Evolutionary conservation across 2,113 vertebrate genomes (phyloP), one percentile per base, ranked within the genome.

Genomic region (Nibea albiflora): DNA sequence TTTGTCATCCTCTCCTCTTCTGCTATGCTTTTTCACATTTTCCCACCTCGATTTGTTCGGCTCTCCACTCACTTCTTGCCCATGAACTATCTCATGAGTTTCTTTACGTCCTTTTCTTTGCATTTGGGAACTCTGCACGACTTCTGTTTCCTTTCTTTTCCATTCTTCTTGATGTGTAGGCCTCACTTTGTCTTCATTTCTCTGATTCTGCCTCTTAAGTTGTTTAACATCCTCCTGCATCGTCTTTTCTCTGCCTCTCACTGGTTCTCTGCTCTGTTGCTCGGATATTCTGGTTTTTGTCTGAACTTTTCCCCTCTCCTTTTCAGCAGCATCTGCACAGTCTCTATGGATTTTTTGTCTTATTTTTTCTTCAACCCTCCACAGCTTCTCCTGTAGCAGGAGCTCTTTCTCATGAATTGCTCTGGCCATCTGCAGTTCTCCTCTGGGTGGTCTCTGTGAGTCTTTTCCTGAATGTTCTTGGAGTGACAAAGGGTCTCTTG

Each of bases 321-420:
- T 74, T 10, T 72, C 88, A 70, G 2, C 89, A 91, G 88, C 89
- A 20, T 90, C 28, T 0, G 24, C 6, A 0, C 77, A 92, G 60
- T 94, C 93, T 72, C 67, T 92, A 78, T 94, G 95, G 50, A 96
- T 93, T 56, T 91, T 95, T 49, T 75, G 49, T 78, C 92, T 90
- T 57, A 97, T 76, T 11, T 83, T 90, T 57, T 95, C 93, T 35
- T 92, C 92, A 15, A 93, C 90, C 70, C 89, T 95, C 84, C 70
- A 92, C 75, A 98, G 90, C 79, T 97, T 97, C 71, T 95, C 93
- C 81, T 85, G 86, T 4, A 98, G 91, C 5, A 96, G 78, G 2
- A 80, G 81, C 84, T 97, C 73, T 84, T 95, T 95, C 77, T 83
- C 95, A 60, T 66, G 86, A 85, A 98, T 97, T 85, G 93, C 92